phyloP scores from a whole-genome alignment of 2,113 vertebrate genomes.

The Oncorhynchus keta region DNA sequence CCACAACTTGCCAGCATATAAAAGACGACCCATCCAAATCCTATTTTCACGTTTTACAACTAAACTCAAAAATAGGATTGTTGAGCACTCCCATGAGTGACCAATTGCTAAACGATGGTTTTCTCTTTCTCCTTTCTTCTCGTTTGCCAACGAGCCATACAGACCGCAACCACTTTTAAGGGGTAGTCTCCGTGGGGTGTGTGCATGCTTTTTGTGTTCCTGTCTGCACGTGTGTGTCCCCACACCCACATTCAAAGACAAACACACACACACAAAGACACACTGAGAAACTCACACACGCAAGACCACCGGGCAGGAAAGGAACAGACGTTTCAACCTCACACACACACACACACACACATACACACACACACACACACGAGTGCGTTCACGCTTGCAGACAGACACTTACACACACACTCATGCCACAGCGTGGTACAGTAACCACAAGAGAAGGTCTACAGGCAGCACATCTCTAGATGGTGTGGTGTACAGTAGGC shows the following conservation, averaged over 20 bases:
- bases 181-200: neutral
- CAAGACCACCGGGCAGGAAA: neutral
- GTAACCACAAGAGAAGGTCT: slow-evolving; percentile 20
- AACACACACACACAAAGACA: neutral
- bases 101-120: neutral
- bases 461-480: slow-evolving; percentile 10
- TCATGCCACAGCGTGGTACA: neutral
- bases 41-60: neutral
- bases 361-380: too few species aligned
- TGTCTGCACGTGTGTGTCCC: neutral
- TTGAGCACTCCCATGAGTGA: neutral
- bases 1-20: neutral
- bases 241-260: slow-evolving; percentile 3
- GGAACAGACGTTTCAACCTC: too few species aligned
- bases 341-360: too few species aligned
- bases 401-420: neutral
- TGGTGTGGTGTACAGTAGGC: slow-evolving; percentile 13
- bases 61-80: neutral
- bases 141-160: neutral
- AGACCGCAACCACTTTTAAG: neutral
- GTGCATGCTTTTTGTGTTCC: too few species aligned
- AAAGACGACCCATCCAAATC: neutral
- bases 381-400: neutral
- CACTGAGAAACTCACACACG: neutral
- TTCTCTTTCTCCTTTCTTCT: neutral